Conservation (phyloP, 2,888 invertebrate genomes). For the Sarcophaga carnaria region DNA sequence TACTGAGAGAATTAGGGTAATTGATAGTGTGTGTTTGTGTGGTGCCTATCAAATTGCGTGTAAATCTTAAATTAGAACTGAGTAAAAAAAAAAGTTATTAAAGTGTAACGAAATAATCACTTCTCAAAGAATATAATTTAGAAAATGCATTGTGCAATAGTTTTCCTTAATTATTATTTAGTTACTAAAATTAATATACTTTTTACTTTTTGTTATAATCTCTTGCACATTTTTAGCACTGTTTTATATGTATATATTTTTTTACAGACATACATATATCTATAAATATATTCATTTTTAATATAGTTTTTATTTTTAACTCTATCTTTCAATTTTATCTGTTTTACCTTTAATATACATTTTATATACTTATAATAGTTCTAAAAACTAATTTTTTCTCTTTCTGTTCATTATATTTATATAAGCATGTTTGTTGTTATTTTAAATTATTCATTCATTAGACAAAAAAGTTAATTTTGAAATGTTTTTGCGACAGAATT, state of each 20-base stretch:
- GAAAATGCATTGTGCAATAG: constrained; percentile 52
- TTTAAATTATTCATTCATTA: background rate
- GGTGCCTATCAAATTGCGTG: constrained; percentile 42
- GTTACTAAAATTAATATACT: constrained; percentile 43
- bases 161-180: constrained; percentile 53
- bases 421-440: constrained; percentile 47
- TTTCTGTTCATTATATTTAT: constrained; percentile 41
- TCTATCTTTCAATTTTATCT: constrained; percentile 22
- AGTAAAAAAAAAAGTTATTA: constrained; percentile 3
- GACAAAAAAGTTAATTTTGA: too few species aligned
- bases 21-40: constrained; percentile 28
- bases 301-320: constrained; percentile 20
- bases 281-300: constrained; percentile 45
- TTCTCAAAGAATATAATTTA: background rate
- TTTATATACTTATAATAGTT: constrained; percentile 56
- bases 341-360: constrained; percentile 60
- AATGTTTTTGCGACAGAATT: background rate
- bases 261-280: constrained; percentile 44
- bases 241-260: constrained; percentile 36
- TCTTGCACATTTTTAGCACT: constrained; percentile 53
- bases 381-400: constrained; percentile 52
- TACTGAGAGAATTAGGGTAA: constrained; percentile 30
- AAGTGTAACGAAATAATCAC: background rate
- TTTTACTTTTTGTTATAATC: constrained; percentile 61
- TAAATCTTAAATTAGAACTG: constrained; percentile 12